These are phyloP conservation scores for Rhyzopertha dominica DNA, from an alignment of 1,140 invertebrate genomes.

Conservation along the genomic window DNA sequence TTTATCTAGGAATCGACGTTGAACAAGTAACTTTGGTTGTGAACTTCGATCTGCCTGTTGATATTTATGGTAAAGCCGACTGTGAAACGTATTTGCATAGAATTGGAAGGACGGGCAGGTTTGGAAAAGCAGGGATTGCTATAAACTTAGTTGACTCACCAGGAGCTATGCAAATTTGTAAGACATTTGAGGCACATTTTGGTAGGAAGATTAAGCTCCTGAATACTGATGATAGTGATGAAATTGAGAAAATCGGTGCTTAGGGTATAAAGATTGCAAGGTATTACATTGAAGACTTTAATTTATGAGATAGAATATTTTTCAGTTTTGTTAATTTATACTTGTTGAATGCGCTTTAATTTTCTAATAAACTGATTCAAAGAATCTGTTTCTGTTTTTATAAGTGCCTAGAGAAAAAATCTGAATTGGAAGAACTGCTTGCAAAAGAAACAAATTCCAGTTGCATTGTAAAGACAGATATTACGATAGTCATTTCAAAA, in stretches of 20 bases:
- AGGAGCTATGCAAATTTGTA: constrained; percentile 65
- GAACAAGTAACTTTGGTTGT: constrained; percentile 97
- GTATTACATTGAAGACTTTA: no score
- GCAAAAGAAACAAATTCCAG: no score
- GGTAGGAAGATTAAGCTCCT: constrained; percentile 75
- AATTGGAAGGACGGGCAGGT: constrained; percentile 93
- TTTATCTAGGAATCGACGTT: constrained; percentile 82
- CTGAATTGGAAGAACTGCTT: no score
- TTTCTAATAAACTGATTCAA: no score
- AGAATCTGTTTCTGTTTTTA: no score
- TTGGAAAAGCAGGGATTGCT: constrained; percentile 92
- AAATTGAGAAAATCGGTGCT: constrained; percentile 84
- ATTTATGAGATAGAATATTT: no score
- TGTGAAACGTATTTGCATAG: constrained; percentile 97
- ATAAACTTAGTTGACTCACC: constrained; percentile 87
- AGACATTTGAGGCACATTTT: constrained; percentile 87
- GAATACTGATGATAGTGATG: constrained; percentile 85
- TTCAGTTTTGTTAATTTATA: no score
- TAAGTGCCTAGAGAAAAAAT: no score
- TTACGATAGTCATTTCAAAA: no score
- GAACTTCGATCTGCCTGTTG: constrained; percentile 95
- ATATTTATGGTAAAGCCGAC: constrained; percentile 73
- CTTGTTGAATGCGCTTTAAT: no score
- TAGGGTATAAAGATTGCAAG: no score
- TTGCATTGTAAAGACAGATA: no score